Percentiles rank a stretch among this genome's conserved stretches.
Conservation (phyloP, 2,113 vertebrate species). For the Sceloporus undulatus region DNA sequence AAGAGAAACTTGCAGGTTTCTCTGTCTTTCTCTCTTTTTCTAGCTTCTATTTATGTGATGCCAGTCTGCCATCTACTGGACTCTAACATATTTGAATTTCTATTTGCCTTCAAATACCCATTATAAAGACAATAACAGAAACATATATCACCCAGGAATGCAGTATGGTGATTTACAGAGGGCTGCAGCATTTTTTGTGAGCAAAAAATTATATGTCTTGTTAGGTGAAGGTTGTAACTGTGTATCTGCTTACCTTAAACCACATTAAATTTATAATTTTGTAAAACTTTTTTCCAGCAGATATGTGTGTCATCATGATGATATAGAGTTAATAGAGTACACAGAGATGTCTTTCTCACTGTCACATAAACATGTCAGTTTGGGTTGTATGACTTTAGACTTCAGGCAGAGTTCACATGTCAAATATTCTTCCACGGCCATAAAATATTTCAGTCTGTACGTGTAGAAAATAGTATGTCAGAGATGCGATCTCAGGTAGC, state of each 20-base stretch:
- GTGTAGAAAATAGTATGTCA: no score
- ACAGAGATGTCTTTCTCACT: not conserved
- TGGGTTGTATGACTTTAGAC: not conserved
- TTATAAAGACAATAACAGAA: not conserved
- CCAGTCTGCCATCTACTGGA: slow-evolving; percentile 19
- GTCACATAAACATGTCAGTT: not conserved
- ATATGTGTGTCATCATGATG: not conserved
- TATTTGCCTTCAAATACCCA: not conserved
- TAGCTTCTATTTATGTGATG: not conserved
- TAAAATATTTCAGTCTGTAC: no score
- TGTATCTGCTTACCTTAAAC: not conserved
- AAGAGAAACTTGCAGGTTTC: no score
- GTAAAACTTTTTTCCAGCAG: not conserved
- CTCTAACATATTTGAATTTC: fast-evolving
- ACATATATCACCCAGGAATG: not conserved
- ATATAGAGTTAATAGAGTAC: not conserved
- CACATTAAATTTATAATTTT: not conserved
- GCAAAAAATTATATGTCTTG: not conserved
- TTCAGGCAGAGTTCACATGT: no score
- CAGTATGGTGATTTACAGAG: not conserved
- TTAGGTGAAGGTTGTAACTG: not conserved
- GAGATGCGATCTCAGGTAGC: no score
- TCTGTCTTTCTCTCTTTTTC: no score
- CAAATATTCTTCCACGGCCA: no score
- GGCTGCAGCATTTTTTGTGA: not conserved